Base-by-base conservation (phyloP, 2,797 vertebrate species). In the Smutsia temminckii region DNA sequence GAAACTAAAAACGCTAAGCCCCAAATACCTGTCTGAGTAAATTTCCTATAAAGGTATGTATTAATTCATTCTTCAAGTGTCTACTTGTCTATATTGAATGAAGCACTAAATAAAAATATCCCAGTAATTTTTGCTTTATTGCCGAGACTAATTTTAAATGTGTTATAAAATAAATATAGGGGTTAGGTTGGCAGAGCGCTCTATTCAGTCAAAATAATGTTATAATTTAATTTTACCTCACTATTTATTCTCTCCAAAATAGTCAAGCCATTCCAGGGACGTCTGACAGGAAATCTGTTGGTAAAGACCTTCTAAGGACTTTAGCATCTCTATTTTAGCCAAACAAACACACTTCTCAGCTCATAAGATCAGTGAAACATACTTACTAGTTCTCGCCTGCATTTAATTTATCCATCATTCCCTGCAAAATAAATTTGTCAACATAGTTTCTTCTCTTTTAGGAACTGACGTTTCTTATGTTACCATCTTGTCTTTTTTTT, bases 371-470 rank as follows among this genome's bases (percentile, higher is more conserved):
- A 88, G 16, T 59, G 78, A 61, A 71, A 14, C 4, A 55, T 72
- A 20, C 25, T 59, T 85, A 63, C 34, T 83, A 16, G 3, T 61
- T 59, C 63, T 69, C 85, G 11, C 13, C 29, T 81, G 27, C 16
- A 79, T 32, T 46, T 84, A 51, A 46, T 6, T n/a, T 55, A 74
- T 12, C 71, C 23, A 29, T 55, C 32, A 86, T n/a, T 95, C 46
- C 32, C 37, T 83, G 10, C 25, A 94, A 95, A 95, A 37, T 79
- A 74, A 66, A 59, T 23, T 81, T 66, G 40, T 91, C n/a, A 75
- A n/a, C 42, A 66, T 7, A 55, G 34, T 40, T 53, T 27, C 18
- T 18, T 86, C 46, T 5, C 27, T 74, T 74, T 72, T 79, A 53
- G 46, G 27, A 90, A 53, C 9, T 74, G 29, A 64, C 13, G 34